phyloP scores from a whole-genome alignment of 2,113 vertebrate species.

The Synchiropus splendidus region DNA sequence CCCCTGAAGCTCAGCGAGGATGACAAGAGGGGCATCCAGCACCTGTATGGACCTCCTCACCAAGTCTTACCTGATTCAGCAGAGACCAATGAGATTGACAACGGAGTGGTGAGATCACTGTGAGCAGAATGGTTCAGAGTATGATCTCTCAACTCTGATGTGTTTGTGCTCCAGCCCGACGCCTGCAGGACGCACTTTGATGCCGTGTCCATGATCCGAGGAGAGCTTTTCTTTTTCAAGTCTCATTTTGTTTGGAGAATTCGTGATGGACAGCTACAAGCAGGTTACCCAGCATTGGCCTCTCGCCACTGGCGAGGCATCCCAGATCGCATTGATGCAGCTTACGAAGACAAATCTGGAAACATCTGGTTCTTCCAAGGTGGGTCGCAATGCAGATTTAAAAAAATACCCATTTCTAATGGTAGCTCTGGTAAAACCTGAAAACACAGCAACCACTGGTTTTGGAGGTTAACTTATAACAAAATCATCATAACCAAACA shows the following conservation, averaged over 20 bases:
- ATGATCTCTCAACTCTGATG: no score
- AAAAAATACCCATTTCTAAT: no score
- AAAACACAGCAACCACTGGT: no score
- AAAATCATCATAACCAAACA: no score
- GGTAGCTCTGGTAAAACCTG: no score
- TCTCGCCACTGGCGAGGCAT: constrained; percentile 89
- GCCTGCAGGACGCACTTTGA: constrained; percentile 81
- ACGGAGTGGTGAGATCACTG: constrained; percentile 40
- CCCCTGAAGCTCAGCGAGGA: constrained; percentile 80
- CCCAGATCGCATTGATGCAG: constrained; percentile 80
- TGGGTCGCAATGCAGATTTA: no score
- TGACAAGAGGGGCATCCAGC: constrained; percentile 83
- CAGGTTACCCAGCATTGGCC: constrained; percentile 82
- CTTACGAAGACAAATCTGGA: constrained; percentile 86
- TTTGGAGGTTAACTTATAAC: no score
- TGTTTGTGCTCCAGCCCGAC: constrained; percentile 60
- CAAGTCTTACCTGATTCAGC: constrained; percentile 18
- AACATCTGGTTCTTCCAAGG: constrained; percentile 97
- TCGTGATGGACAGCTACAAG: constrained; percentile 75
- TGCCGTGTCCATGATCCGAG: constrained; percentile 83
- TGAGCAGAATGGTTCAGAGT: no score
- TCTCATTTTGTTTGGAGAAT: constrained; percentile 85
- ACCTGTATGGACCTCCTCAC: constrained; percentile 71
- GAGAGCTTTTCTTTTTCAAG: constrained; percentile 95
- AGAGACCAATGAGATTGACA: constrained; percentile 62